Conservation (phyloP, 2,888 invertebrate species). For the Cephus rjabovi region DNA sequence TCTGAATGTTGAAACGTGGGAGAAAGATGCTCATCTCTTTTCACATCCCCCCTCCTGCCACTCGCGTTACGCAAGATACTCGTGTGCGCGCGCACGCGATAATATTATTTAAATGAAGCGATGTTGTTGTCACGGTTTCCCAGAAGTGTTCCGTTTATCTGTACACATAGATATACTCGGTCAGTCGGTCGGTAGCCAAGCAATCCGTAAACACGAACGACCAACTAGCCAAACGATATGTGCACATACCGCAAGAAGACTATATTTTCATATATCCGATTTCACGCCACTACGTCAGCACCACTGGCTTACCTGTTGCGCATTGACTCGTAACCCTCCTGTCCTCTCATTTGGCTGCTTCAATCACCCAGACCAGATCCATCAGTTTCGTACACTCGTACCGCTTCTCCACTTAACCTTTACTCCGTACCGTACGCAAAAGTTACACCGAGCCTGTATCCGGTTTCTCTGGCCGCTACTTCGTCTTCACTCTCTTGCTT, state of each 20-base stretch:
- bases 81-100: not conserved
- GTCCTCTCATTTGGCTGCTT: not conserved
- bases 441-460: not conserved
- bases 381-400: not conserved
- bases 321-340: not conserved
- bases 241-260: not conserved
- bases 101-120: not conserved
- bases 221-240: no score
- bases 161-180: not conserved
- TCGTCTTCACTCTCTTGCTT: not conserved
- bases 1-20: not conserved
- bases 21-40: not conserved
- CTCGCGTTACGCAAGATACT: not conserved
- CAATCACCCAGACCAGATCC: not conserved
- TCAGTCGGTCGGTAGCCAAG: not conserved
- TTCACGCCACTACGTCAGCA: not conserved
- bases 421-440: not conserved
- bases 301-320: not conserved
- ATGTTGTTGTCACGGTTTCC: conserved; percentile 3
- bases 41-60: not conserved
- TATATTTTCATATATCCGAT: not conserved
- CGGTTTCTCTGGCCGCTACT: not conserved
- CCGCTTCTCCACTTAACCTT: not conserved
- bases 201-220: not conserved
- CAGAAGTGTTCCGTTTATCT: conserved; percentile 1